Evolutionary conservation across 2,888 invertebrate genomes (phyloP).

Genomic region (Polylopha cassiicola): DNA sequence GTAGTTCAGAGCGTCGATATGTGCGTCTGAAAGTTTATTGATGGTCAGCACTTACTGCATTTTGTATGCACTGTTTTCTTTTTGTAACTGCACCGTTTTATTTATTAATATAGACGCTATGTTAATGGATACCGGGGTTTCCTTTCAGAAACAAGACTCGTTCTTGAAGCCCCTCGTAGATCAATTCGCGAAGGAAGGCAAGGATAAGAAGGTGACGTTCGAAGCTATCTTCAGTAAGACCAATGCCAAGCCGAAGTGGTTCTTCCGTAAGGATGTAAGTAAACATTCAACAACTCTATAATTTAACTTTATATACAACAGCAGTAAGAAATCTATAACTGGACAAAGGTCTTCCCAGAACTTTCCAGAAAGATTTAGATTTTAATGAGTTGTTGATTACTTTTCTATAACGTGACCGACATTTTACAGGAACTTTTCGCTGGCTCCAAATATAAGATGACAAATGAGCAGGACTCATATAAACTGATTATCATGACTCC

Average conservation of each 20-base stretch:
- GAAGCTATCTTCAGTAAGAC: conserved; percentile 97
- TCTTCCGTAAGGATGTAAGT: conserved; percentile 94
- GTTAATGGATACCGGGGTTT: conserved; percentile 43
- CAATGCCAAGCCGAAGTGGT: conserved; percentile 96
- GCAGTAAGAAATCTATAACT: background rate
- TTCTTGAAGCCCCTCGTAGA: conserved; percentile 97
- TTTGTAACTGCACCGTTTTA: conserved; percentile 54
- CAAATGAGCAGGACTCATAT: conserved; percentile 93
- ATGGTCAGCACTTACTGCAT: conserved; percentile 64
- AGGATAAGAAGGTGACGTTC: conserved; percentile 96
- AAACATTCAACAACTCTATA: conserved; percentile 14
- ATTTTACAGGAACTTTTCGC: conserved; percentile 90
- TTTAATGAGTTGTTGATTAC: background rate
- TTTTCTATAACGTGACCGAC: background rate
- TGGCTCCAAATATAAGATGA: conserved; percentile 97
- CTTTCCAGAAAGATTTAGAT: background rate
- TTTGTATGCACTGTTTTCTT: conserved; percentile 61
- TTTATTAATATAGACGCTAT: conserved; percentile 28
- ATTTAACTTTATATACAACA: background rate
- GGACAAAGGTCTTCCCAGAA: background rate
- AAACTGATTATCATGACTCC: conserved; percentile 93
- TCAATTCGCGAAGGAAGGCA: conserved; percentile 95
- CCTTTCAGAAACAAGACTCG: conserved; percentile 91
- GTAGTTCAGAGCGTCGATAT: conserved; percentile 46
- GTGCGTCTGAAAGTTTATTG: conserved; percentile 41